Evolutionary conservation across 2,797 vertebrate genomes (phyloP), one percentile per base, ranked within the genome.

Genomic region (Sylvia borin): DNA sequence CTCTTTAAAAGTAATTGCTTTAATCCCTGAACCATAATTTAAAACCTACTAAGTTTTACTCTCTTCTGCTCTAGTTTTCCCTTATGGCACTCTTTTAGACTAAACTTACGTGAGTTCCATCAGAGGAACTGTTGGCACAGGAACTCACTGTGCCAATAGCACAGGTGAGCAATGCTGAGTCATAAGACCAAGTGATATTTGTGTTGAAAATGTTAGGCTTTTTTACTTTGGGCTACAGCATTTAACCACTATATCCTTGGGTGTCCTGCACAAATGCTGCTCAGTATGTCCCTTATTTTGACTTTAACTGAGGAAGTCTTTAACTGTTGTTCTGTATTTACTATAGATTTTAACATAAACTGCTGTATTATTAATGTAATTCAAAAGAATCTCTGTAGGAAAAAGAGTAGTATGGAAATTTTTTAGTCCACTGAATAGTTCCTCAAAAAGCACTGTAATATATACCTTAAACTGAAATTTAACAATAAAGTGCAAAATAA

Each of bases 1-100:
- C 62, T 85, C 66, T 93, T 94, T 76, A 93, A 85, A 90, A 93
- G 32, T 64, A 92, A 89, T 94, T 85, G 75, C 60, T 92, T 88
- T 84, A 92, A 91, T 95, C 48, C 92, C 45, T 79, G 67, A 92
- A 76, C 45, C 27, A 61, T 76, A 94, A 91, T 94, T 92, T 87
- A 74, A 91, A 95, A 57, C 16, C 45, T 66, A 60, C 65, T 91
- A 77, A 65, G 53, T 90, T 85, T 89, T 94, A 50, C 32, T 82
- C 25, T 79, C 65, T 79, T 82, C 54, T 75, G 18, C n/a, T 88
- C 25, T 68, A 15, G 48, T 74, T 67, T 77, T 55, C 13, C 13
- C 47, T 66, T 21, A 42, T 50, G 43, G n/a, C 24, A 50, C 45
- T 54, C 3, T 43, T 75, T 89, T 71, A 68, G 92, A 61, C 29